phyloP scores from a whole-genome alignment of 2,113 vertebrate genomes.

The Mastomys natalensis region DNA sequence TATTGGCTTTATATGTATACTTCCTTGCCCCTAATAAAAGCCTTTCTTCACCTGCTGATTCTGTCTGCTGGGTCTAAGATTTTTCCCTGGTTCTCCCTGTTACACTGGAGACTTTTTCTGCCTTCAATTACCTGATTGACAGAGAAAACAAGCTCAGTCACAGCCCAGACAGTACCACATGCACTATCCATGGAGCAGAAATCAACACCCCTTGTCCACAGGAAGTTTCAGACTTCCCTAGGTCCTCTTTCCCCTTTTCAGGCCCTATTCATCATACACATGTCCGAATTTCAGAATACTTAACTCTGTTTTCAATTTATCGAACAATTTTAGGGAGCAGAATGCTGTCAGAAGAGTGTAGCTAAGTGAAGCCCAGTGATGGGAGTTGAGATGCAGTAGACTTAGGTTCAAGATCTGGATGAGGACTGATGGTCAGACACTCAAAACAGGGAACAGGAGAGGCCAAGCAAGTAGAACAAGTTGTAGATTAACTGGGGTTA shows the following conservation, averaged over 20 bases:
- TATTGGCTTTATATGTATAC: neutral
- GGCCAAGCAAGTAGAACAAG: neutral
- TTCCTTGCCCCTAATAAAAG: neutral
- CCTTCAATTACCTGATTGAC: neutral
- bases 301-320: neutral
- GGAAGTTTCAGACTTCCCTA: neutral
- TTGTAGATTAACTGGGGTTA: conserved; percentile 15
- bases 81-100: neutral
- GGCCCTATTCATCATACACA: neutral
- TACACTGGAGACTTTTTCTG: neutral
- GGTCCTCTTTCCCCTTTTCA: neutral
- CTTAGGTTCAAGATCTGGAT: neutral
- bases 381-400: neutral
- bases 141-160: neutral
- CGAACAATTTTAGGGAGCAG: conserved; percentile 21
- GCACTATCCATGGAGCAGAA: neutral
- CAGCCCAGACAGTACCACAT: neutral
- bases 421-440: conserved; percentile 9
- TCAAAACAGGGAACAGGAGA: neutral
- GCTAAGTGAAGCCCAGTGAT: neutral
- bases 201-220: neutral
- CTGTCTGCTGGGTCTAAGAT: neutral
- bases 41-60: neutral
- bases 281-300: neutral
- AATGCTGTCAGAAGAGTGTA: conserved; percentile 7